phyloP scores from a whole-genome alignment of 2,113 vertebrate species.

The Hepsetus odoe region DNA sequence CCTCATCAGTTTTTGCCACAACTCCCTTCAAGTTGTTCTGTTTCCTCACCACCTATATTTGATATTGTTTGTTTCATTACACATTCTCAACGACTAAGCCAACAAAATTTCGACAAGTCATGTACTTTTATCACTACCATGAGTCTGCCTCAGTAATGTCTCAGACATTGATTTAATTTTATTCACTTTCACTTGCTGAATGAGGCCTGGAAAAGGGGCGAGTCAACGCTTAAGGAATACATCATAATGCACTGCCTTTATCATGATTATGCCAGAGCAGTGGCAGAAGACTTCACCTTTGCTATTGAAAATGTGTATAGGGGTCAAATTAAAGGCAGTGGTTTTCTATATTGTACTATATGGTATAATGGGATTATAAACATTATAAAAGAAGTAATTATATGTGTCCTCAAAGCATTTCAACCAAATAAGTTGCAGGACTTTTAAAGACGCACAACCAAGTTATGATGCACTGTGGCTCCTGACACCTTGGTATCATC shows the following conservation, averaged over 20 bases:
- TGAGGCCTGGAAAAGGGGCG: neutral
- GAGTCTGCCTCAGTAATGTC: neutral
- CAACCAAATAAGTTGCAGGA: too few species aligned
- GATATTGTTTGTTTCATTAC: neutral
- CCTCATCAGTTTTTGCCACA: conserved; percentile 3
- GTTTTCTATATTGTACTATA: too few species aligned
- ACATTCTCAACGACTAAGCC: neutral
- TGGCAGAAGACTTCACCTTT: neutral
- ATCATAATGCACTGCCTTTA: neutral
- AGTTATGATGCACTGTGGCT: too few species aligned
- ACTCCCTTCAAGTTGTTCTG: neutral
- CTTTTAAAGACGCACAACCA: too few species aligned
- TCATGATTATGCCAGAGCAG: neutral
- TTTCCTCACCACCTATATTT: neutral
- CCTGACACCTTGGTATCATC: too few species aligned
- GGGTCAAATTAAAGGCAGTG: too few species aligned
- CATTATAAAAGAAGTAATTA: too few species aligned
- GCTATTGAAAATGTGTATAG: too few species aligned
- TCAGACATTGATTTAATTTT: neutral
- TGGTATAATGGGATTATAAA: too few species aligned
- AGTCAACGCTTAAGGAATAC: neutral
- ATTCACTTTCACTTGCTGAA: neutral
- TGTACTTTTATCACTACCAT: conserved; percentile 15
- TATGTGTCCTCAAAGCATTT: too few species aligned
- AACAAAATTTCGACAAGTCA: neutral